A percentile compares a stretch with the other conserved stretches of the same genome.
These are phyloP conservation scores for Unio pictorum DNA, from an alignment of 2,888 invertebrate genomes.

Conservation along the genomic window DNA sequence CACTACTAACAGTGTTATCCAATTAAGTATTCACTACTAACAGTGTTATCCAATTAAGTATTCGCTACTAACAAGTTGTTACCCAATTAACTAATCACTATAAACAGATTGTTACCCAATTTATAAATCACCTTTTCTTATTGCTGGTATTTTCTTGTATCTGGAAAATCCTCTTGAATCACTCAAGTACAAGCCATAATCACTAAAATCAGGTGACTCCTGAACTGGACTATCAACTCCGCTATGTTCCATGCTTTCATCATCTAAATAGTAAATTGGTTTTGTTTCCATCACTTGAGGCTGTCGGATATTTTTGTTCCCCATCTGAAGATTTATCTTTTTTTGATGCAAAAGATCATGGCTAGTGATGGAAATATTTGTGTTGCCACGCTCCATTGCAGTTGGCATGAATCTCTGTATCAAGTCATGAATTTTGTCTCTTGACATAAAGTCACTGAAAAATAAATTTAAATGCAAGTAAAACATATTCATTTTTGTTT, in stretches of 20 bases:
- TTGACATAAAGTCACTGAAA: slow-evolving; percentile 55
- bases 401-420: slow-evolving; percentile 46
- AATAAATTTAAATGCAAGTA: neutral
- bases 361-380: slow-evolving; percentile 44
- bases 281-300: slow-evolving; percentile 46
- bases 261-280: slow-evolving; percentile 56
- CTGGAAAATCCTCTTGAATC: slow-evolving; percentile 27
- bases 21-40: too few species aligned
- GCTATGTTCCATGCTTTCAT: slow-evolving; percentile 35
- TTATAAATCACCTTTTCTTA: slow-evolving; percentile 8
- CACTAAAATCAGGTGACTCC: slow-evolving; percentile 25
- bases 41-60: too few species aligned
- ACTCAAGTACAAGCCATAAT: slow-evolving; percentile 41
- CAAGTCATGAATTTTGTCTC: slow-evolving; percentile 46
- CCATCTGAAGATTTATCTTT: slow-evolving; percentile 49
- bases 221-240: slow-evolving; percentile 24
- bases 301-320: slow-evolving; percentile 41
- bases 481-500: too few species aligned
- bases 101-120: too few species aligned
- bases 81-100: too few species aligned
- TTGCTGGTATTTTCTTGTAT: slow-evolving; percentile 50
- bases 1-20: too few species aligned
- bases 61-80: too few species aligned
- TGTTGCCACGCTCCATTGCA: slow-evolving; percentile 36
- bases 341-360: slow-evolving; percentile 57